Evolutionary conservation across 2,888 invertebrate species (phyloP), one percentile per base, ranked within the genome.

Genomic region (Dastarcus helophoroides): DNA sequence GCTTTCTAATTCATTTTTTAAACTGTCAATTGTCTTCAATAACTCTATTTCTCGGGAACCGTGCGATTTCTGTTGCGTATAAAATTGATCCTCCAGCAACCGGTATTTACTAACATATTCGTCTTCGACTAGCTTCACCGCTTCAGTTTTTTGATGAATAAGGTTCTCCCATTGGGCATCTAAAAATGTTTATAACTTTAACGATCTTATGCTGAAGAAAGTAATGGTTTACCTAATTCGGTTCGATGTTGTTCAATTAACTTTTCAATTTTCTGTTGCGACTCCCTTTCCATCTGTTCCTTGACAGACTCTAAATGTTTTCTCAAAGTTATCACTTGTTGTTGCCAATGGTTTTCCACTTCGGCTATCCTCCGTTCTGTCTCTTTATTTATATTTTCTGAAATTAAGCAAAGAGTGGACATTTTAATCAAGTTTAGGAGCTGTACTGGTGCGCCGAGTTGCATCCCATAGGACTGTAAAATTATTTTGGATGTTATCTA

Each of bases 81-180:
- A 47, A 35, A 64, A 58, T 42, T 66, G 64, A 31, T 63, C 62
- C 43, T 64, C 63, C 23, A 65, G 41, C 15, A 56, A 58, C 41
- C 62, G 60, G 37, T 62, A 57, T 49, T 64, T 62, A 1, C 66
- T 64, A 6, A 67, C 57, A 47, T 74, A 76, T 45, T 75, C 73
- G 31, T 66, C 60, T 59, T 75, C 74, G 56, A 75, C 67, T 24
- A 69, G 55, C 31, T 67, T 58, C 7, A 76, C 61, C 22, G 74
- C 73, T 43, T 61, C 68, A 49, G 71, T 72, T 48, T 76, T 75
- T 52, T 76, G 75, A 28, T 63, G 58, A 54, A 71, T 69, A 39
- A 76, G 67, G 43, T 69, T 68, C 36, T 73, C 71, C 73, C 75
- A 75, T 55, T 75, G 75, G 3, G 70, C 65, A 42, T 76, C 75